These are phyloP conservation scores for Syngnathus typhle DNA, from an alignment of 2,113 vertebrate genomes.

Conservation along the genomic window DNA sequence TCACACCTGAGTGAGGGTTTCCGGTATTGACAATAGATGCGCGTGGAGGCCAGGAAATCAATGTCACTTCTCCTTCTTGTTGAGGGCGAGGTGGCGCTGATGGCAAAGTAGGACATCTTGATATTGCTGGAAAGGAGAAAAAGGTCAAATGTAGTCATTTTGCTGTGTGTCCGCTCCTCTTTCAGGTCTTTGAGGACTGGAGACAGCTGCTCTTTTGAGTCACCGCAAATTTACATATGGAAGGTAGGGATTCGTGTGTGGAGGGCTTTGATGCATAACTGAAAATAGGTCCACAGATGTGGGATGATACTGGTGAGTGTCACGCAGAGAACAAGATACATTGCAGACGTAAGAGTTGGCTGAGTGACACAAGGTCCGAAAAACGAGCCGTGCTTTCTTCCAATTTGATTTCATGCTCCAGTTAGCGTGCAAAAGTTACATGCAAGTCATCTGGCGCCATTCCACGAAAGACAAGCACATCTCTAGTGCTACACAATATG, in stretches of 20 bases:
- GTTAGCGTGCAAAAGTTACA: not conserved
- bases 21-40: slow-evolving; percentile 49
- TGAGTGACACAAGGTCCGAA: slow-evolving; percentile 1
- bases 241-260: slow-evolving; percentile 11
- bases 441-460: not conserved
- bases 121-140: slow-evolving; percentile 26
- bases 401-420: slow-evolving; percentile 23
- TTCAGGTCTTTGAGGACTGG: slow-evolving; percentile 10
- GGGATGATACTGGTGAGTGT: slow-evolving; percentile 38
- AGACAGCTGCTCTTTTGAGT: slow-evolving; percentile 66
- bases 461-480: not conserved
- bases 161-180: not conserved
- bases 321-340: slow-evolving; percentile 17
- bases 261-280: slow-evolving; percentile 2
- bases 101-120: not conserved
- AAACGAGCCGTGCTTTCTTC: slow-evolving; percentile 6
- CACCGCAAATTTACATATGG: slow-evolving; percentile 54
- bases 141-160: slow-evolving; percentile 1
- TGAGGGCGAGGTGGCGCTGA: slow-evolving; percentile 30
- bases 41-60: slow-evolving; percentile 70
- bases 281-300: slow-evolving; percentile 21
- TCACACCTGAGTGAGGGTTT: slow-evolving; percentile 46
- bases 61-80: slow-evolving; percentile 49
- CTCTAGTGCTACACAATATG: not conserved
- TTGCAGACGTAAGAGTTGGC: slow-evolving; percentile 2